A percentile compares a stretch with the other conserved stretches of the same genome.
Evolutionary conservation across 2,888 invertebrate species (phyloP).

Genomic region (Nudaria mundana): DNA sequence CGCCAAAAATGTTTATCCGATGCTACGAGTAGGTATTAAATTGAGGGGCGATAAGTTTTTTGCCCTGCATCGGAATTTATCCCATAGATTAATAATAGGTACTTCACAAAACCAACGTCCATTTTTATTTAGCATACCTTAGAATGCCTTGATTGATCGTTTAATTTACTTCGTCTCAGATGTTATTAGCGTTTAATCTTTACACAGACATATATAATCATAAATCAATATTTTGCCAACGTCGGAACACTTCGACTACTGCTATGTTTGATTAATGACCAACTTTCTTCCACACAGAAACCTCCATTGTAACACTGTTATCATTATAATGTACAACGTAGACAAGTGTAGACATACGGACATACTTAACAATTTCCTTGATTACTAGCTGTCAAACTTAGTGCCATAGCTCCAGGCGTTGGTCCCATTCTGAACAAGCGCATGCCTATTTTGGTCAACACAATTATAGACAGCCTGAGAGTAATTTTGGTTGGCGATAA

Average conservation of each 20-base stretch:
- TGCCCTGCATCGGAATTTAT: too few species aligned
- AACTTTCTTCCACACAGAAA: conserved; percentile 8
- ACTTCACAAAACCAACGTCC: too few species aligned
- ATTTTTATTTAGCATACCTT: too few species aligned
- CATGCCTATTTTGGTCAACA: conserved; percentile 18
- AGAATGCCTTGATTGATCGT: too few species aligned
- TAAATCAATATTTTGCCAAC: background rate
- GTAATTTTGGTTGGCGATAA: conserved; percentile 3
- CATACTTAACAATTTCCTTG: conserved; percentile 6
- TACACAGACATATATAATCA: background rate
- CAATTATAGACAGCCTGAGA: conserved; percentile 10
- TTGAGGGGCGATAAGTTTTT: too few species aligned
- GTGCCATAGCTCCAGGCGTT: conserved; percentile 15
- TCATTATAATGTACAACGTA: too few species aligned
- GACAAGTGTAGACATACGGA: too few species aligned
- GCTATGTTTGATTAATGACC: background rate
- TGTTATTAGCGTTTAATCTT: too few species aligned
- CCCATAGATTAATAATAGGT: too few species aligned
- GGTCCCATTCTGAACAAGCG: conserved; percentile 5
- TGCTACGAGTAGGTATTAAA: too few species aligned
- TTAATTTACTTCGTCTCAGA: too few species aligned
- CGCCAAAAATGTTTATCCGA: too few species aligned
- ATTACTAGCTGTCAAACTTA: conserved; percentile 11
- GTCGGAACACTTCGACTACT: background rate
- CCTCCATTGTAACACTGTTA: background rate